Evolutionary conservation across 2,797 vertebrate genomes (phyloP).

Genomic region (Sphenodon punctatus): DNA sequence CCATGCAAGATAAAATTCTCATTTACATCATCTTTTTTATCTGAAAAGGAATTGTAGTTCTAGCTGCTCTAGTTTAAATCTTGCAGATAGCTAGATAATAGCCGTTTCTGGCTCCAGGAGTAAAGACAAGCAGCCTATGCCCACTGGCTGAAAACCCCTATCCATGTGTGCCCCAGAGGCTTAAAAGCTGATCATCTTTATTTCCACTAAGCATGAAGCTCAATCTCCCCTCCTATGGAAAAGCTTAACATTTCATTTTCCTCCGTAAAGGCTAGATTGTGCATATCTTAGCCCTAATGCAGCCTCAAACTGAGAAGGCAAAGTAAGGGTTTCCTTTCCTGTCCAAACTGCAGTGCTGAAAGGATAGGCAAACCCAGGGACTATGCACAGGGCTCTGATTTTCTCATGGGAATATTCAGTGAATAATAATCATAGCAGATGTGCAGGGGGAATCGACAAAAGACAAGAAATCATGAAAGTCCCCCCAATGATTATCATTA

Average conservation of each 20-base stretch:
- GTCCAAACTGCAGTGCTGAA: too few species aligned
- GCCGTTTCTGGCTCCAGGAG: constrained; percentile 1
- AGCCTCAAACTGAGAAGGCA: too few species aligned
- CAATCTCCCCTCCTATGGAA: neutral
- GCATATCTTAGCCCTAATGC: neutral
- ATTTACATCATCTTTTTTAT: constrained; percentile 75
- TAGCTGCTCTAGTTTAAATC: constrained; percentile 69
- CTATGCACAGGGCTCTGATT: too few species aligned
- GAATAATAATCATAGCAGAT: too few species aligned
- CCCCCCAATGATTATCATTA: too few species aligned
- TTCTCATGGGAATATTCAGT: too few species aligned
- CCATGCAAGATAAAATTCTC: constrained; percentile 72
- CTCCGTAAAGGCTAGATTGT: neutral
- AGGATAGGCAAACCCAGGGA: too few species aligned
- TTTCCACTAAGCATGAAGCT: neutral
- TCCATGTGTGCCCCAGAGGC: neutral
- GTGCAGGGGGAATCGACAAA: too few species aligned
- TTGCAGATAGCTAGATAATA: constrained; percentile 43
- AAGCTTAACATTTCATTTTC: neutral
- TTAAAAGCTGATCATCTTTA: neutral
- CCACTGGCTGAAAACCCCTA: neutral
- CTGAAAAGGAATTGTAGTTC: constrained; percentile 74
- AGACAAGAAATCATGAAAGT: too few species aligned
- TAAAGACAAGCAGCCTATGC: neutral
- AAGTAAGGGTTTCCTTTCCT: too few species aligned